These are phyloP conservation scores for Aplysia californica DNA, from an alignment of 1,140 invertebrate genomes.

Conservation along the genomic window DNA sequence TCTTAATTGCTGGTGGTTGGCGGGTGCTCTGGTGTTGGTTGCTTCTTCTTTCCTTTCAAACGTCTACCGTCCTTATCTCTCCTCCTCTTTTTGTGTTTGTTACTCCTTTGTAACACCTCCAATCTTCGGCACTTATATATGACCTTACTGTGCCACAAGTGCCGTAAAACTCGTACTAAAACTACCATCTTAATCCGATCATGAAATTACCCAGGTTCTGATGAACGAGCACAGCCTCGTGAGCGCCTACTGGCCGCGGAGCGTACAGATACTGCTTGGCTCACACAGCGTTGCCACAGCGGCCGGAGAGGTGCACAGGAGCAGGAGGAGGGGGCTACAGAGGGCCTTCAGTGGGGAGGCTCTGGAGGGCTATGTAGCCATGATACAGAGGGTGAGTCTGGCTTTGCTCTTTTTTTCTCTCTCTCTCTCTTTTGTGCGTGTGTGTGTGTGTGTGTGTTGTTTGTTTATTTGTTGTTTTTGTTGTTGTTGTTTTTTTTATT, in stretches of 20 bases:
- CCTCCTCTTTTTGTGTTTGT: no score
- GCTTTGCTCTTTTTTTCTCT: no score
- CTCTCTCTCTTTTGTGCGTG: neutral
- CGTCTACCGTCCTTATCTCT: no score
- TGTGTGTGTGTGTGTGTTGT: neutral
- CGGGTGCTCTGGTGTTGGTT: no score
- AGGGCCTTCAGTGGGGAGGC: conserved; percentile 52
- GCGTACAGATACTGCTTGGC: conserved; percentile 49
- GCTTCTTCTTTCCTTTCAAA: no score
- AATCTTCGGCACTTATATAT: no score
- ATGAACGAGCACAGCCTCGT: conserved; percentile 53
- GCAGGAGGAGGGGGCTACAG: conserved; percentile 41
- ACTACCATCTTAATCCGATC: no score
- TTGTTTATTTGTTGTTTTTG: neutral
- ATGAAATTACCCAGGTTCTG: no score
- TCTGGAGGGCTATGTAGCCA: conserved; percentile 43
- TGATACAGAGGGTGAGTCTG: conserved; percentile 40
- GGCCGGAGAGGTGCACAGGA: conserved; percentile 40
- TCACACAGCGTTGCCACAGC: conserved; percentile 42
- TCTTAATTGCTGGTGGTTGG: no score
- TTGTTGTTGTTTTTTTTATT: neutral
- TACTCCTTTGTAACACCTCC: no score
- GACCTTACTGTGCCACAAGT: no score
- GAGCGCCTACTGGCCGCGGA: conserved; percentile 50
- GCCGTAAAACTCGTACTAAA: no score